Conservation (phyloP, 2,888 invertebrate species). For the Choristoneura rosaceana region DNA sequence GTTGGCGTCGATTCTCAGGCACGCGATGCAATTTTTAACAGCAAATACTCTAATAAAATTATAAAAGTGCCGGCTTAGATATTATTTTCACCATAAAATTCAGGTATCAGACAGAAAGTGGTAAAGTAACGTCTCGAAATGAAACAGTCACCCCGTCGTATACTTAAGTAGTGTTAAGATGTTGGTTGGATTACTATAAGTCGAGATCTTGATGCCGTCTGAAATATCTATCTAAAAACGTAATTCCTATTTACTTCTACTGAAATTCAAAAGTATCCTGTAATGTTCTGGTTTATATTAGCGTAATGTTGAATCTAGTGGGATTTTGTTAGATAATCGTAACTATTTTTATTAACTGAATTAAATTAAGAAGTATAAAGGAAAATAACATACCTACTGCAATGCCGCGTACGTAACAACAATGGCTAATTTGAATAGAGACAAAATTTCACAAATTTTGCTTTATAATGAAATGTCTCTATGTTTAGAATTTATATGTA, state of each 20-base stretch:
- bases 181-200: slow-evolving; percentile 39
- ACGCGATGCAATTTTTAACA: too few species aligned
- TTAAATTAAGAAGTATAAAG: not conserved
- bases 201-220: slow-evolving; percentile 53
- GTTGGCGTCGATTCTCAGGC: too few species aligned
- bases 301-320: slow-evolving; percentile 22
- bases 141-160: slow-evolving; percentile 14
- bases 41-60: not conserved
- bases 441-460: too few species aligned
- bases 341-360: not conserved
- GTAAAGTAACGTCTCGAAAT: slow-evolving; percentile 2
- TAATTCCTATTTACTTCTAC: slow-evolving; percentile 35
- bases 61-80: not conserved
- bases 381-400: not conserved
- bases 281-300: slow-evolving; percentile 33
- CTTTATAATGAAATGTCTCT: too few species aligned
- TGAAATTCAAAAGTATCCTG: slow-evolving; percentile 38
- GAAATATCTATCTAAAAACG: slow-evolving; percentile 39
- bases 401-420: too few species aligned
- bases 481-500: too few species aligned
- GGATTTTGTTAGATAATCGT: slow-evolving; percentile 11
- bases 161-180: slow-evolving; percentile 19
- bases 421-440: too few species aligned
- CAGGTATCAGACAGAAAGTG: not conserved
- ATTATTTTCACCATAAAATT: not conserved